Percentiles rank a stretch among this genome's conserved stretches.
These are phyloP conservation scores for Propithecus coquereli DNA, from an alignment of 2,113 vertebrate species.

Conservation along the genomic window DNA sequence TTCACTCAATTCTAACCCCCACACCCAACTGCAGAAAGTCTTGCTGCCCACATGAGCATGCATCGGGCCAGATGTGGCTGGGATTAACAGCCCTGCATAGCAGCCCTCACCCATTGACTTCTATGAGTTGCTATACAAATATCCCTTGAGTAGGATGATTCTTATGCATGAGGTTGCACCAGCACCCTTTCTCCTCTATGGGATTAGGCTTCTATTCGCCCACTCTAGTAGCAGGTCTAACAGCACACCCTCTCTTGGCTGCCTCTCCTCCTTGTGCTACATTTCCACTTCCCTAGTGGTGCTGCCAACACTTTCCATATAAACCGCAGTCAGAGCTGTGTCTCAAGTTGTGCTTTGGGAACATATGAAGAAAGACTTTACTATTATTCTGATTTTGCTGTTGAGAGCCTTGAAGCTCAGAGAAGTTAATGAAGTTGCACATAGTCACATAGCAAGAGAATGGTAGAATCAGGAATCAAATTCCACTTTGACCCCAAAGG, in stretches of 20 bases:
- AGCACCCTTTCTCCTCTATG: too few species aligned
- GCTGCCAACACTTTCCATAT: fast-evolving
- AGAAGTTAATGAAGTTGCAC: background rate
- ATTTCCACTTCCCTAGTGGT: fast-evolving
- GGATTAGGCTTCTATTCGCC: fast-evolving
- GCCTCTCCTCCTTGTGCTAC: too few species aligned
- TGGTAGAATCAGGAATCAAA: background rate
- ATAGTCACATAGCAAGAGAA: background rate
- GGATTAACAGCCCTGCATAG: background rate
- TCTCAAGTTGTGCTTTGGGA: background rate
- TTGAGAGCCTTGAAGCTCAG: background rate
- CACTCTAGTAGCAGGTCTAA: fast-evolving
- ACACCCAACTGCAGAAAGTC: background rate
- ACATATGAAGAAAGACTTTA: background rate
- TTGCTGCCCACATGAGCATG: background rate
- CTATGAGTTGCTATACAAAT: background rate
- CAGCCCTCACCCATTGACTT: fast-evolving
- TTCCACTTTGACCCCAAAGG: background rate
- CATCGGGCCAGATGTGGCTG: background rate
- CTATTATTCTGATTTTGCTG: background rate
- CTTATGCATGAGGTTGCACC: fast-evolving
- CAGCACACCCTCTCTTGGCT: fast-evolving
- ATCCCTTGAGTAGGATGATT: fast-evolving
- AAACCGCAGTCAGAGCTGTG: background rate
- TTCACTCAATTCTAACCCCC: fast-evolving